A percentile compares a stretch with the other conserved stretches of the same genome.
Conservation (phyloP, 1,140 invertebrate species). For the Protaetia brevitarsis region DNA sequence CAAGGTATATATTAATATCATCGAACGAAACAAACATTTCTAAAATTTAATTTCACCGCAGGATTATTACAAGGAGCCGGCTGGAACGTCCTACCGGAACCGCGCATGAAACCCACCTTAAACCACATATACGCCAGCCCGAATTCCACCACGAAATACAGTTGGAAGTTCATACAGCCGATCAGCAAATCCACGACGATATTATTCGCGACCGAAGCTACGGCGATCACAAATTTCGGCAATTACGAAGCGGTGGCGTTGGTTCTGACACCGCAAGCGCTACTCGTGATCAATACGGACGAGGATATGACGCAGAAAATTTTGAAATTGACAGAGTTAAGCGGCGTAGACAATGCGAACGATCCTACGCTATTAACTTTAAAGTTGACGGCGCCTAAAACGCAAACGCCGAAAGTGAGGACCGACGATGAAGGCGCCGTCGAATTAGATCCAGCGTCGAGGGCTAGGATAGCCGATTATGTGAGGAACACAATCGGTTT, state of each 20-base stretch:
- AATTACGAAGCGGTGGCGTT: constrained; percentile 49
- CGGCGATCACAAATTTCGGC: constrained; percentile 47
- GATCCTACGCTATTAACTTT: constrained; percentile 51
- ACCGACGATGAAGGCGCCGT: constrained; percentile 40
- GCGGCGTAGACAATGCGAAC: constrained; percentile 44
- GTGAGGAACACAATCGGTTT: constrained; percentile 54
- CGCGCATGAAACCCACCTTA: constrained; percentile 52
- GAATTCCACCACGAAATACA: constrained; percentile 55
- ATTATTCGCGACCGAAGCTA: constrained; percentile 51
- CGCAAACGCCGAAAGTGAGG: constrained; percentile 28
- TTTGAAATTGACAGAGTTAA: constrained; percentile 51
- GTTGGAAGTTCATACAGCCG: constrained; percentile 53
- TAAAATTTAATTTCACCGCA: constrained; percentile 10
- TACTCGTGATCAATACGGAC: constrained; percentile 51
- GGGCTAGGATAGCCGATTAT: constrained; percentile 56
- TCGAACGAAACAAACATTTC: neutral
- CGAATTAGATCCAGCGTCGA: constrained; percentile 55
- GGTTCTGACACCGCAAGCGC: constrained; percentile 51
- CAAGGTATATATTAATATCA: constrained; percentile 61
- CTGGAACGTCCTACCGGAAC: constrained; percentile 64
- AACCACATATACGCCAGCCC: constrained; percentile 47
- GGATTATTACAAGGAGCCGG: constrained; percentile 73
- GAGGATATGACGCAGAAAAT: constrained; percentile 52
- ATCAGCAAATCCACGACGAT: constrained; percentile 48
- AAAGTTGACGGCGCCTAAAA: constrained; percentile 33